Evolutionary conservation across 1,140 invertebrate genomes (phyloP).

Genomic region (Brachionus asplanchnoidis): DNA sequence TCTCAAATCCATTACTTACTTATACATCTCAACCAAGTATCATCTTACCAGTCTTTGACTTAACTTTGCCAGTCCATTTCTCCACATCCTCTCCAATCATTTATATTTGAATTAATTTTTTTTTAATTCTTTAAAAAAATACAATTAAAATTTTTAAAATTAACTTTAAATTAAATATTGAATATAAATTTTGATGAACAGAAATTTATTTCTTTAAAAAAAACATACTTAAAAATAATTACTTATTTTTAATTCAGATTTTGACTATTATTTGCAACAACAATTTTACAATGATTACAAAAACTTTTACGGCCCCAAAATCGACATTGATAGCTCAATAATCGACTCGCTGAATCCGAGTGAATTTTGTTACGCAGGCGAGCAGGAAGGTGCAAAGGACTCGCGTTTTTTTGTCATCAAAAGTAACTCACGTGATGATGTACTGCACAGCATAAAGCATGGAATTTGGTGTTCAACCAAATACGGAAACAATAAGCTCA

Average conservation of each 20-base stretch:
- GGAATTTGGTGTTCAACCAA: constrained; percentile 98
- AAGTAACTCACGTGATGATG: constrained; percentile 89
- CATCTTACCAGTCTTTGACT: no score
- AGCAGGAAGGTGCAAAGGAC: not conserved
- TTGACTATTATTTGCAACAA: not conserved
- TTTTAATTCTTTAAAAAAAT: no score
- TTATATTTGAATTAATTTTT: no score
- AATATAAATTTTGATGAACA: no score
- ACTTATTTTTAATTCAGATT: not conserved
- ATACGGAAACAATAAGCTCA: constrained; percentile 91
- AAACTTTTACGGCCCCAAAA: not conserved
- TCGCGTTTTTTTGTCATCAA: constrained; percentile 33
- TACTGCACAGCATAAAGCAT: constrained; percentile 95
- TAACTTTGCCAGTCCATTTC: no score
- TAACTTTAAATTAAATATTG: no score
- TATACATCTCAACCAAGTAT: no score
- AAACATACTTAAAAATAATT: no score
- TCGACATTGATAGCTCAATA: not conserved
- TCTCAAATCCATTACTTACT: no score
- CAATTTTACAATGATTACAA: constrained; percentile 3
- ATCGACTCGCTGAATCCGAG: not conserved
- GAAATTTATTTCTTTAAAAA: no score
- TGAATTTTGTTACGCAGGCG: constrained; percentile 7
- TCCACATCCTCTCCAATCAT: no score
- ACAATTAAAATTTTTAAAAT: no score